Evolutionary conservation across 2,113 vertebrate species (phyloP), one percentile per base, ranked within the genome.

Genomic region (Pterophyllum scalare): DNA sequence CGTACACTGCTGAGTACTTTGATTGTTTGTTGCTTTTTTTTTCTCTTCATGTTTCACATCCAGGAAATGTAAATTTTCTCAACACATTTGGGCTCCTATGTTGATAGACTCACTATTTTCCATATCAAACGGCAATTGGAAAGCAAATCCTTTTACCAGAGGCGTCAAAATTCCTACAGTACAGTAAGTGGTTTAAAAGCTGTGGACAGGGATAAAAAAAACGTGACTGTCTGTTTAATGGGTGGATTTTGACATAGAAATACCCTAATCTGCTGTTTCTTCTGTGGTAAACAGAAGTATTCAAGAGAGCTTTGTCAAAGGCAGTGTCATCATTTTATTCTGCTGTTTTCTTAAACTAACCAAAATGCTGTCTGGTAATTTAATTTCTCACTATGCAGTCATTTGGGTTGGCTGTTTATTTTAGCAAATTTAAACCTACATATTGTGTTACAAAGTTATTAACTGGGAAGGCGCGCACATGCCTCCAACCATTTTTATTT

Each of bases 131-230:
- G 6, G 49, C 82, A 87, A 87, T 92, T 89, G 92, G 74, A 72
- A 82, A 80, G 87, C 20, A 72, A 90, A 89, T 84, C 83, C 84
- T 86, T 90, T 88, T 85, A 87, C 78, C 86, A 78, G 77, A 76
- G 78, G 75, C 56, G 78, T 81, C 80, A 76, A 88, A 89, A 92
- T 87, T 91, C 81, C 80, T 80, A 77, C 81, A 87, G 56, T 75
- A 81, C 60, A 74, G 80, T 93, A 94, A 92, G 86, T 92, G 92
- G 89, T 93, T 94, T 93, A 88, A 93, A 94, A 94, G 90, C 92
- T 90, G 88, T 84, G 81, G 90, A 92, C 86, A 57, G 77, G 89
- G 85, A 93, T 90, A 56, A 76, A 80, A 64, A 28, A 89, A 90
- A 82, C 88, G 86, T 0, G 80, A 83, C 79, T 92, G 91, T 59